Percentiles rank a stretch among this genome's conserved stretches.
Evolutionary conservation across 1,140 invertebrate species (phyloP).

Genomic region (Drosophila orosa): DNA sequence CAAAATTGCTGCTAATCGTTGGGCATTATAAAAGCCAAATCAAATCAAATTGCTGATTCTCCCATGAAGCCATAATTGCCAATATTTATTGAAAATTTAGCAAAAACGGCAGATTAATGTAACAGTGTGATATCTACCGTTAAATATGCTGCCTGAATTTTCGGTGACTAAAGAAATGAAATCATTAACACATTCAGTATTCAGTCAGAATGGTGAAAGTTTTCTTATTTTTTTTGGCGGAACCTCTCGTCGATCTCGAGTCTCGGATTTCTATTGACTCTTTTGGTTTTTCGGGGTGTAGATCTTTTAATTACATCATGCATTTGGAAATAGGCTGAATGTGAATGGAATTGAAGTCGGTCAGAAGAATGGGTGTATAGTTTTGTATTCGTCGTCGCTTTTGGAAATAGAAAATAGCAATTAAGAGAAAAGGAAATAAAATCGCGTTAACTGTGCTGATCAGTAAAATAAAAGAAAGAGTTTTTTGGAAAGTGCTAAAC

Average conservation of each 20-base stretch:
- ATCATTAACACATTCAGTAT: slow-evolving; percentile 73
- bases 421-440: slow-evolving; percentile 21
- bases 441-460: slow-evolving; percentile 17
- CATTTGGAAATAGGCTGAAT: slow-evolving; percentile 38
- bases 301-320: slow-evolving; percentile 62
- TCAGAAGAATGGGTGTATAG: slow-evolving; percentile 22
- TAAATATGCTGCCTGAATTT: slow-evolving; percentile 22
- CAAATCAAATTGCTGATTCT: slow-evolving; percentile 18
- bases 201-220: slow-evolving; percentile 78
- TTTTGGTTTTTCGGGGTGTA: slow-evolving; percentile 30
- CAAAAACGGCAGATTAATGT: slow-evolving; percentile 44
- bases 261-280: slow-evolving; percentile 55
- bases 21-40: neutral
- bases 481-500: slow-evolving; percentile 47
- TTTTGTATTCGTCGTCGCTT: slow-evolving; percentile 6
- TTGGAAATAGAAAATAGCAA: slow-evolving; percentile 25
- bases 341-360: slow-evolving; percentile 43
- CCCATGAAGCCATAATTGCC: slow-evolving; percentile 6
- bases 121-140: slow-evolving; percentile 28
- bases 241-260: slow-evolving; percentile 16
- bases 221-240: slow-evolving; percentile 46
- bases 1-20: slow-evolving; percentile 6
- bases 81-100: slow-evolving; percentile 29
- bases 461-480: slow-evolving; percentile 27
- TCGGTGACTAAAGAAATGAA: slow-evolving; percentile 63